Evolutionary conservation across 2,797 vertebrate genomes (phyloP).

Genomic region (Natrix natrix): DNA sequence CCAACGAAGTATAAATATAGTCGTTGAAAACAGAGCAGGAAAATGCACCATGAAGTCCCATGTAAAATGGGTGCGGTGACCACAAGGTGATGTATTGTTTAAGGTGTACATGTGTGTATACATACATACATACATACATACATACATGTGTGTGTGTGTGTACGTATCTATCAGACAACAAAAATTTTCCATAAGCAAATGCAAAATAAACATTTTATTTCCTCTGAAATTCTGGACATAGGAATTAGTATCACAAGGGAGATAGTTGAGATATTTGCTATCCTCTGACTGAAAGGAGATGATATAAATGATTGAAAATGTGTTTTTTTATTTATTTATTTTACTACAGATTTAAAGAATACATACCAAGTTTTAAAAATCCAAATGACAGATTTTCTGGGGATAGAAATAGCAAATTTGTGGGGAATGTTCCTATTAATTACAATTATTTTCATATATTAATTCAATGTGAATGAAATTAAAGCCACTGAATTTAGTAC

Average conservation of each 20-base stretch:
- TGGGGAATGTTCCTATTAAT: neutral
- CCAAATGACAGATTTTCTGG: neutral
- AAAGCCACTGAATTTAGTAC: neutral
- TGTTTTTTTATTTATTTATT: neutral
- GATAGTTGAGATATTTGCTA: neutral
- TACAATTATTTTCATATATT: neutral
- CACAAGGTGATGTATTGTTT: neutral
- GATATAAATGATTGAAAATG: neutral
- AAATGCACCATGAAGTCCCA: neutral
- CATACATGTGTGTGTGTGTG: neutral
- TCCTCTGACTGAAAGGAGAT: neutral
- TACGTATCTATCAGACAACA: neutral
- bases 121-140: neutral
- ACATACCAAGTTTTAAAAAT: neutral
- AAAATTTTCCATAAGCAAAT: neutral
- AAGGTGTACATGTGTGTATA: neutral
- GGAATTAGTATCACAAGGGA: neutral
- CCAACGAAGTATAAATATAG: neutral
- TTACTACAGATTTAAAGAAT: neutral
- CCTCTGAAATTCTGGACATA: neutral
- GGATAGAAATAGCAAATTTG: neutral
- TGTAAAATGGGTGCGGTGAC: neutral
- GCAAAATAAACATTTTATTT: neutral
- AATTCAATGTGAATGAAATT: neutral
- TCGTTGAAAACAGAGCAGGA: neutral